A percentile compares a stretch with the other conserved stretches of the same genome.
These are phyloP conservation scores for Trochalopteron elliotii DNA, from an alignment of 2,113 vertebrate species.

Conservation along the genomic window DNA sequence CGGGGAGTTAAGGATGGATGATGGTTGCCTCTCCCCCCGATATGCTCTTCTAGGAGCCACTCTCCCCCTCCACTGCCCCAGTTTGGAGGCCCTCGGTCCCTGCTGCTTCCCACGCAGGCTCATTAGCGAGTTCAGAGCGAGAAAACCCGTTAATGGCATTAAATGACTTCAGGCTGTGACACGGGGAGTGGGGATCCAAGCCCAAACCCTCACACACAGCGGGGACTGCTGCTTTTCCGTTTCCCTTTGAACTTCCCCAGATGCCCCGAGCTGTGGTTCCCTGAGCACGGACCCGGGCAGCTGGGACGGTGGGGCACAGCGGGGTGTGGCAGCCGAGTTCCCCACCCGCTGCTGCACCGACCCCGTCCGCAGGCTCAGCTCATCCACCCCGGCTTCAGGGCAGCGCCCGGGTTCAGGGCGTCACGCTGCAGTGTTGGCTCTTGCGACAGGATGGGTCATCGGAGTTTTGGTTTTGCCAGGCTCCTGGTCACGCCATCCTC, in stretches of 20 bases:
- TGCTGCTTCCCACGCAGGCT: background rate
- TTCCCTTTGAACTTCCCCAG: background rate
- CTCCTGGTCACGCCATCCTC: background rate
- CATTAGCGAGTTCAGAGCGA: background rate
- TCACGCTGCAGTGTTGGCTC: fast-evolving
- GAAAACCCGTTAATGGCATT: background rate
- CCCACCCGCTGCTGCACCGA: fast-evolving
- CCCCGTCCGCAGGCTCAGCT: background rate
- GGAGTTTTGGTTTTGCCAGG: background rate
- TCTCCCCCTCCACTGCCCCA: background rate
- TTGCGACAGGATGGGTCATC: background rate
- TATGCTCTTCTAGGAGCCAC: background rate
- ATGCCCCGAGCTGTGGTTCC: background rate
- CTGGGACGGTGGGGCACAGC: background rate
- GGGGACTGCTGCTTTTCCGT: background rate
- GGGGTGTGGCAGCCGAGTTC: background rate
- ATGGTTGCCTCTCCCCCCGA: fast-evolving
- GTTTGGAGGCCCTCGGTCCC: background rate
- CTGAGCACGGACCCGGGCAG: background rate
- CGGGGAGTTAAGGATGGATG: background rate
- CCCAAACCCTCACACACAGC: background rate
- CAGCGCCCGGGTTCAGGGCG: background rate
- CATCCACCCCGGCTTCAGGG: background rate
- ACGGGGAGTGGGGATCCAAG: background rate
- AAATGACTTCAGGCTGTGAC: background rate